Conservation (phyloP, 2,797 vertebrate species). For the Mormyrops attenuatus region DNA sequence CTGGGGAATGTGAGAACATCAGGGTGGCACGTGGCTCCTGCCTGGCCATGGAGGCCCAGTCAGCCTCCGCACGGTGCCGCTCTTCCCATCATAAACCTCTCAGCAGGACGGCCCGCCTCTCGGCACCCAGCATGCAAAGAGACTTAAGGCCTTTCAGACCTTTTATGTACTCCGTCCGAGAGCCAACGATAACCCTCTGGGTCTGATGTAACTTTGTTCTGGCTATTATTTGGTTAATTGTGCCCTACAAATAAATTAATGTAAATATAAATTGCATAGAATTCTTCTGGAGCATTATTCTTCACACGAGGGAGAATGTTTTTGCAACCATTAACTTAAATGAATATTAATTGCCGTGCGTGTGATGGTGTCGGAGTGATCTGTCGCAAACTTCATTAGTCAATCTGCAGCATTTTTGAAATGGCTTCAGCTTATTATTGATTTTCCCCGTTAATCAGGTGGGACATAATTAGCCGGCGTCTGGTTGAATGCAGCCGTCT, state of each 20-base stretch:
- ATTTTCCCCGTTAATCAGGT: background rate
- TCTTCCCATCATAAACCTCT: background rate
- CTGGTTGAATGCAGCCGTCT: background rate
- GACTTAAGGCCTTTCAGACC: background rate
- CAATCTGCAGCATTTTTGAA: background rate
- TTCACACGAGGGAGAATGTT: background rate
- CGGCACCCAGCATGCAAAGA: background rate
- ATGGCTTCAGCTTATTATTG: background rate
- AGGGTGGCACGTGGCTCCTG: background rate
- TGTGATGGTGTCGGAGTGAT: background rate
- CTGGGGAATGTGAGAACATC: background rate
- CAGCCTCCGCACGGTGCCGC: background rate
- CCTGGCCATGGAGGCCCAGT: background rate
- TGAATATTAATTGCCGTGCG: background rate
- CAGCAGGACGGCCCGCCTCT: background rate
- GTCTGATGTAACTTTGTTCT: background rate
- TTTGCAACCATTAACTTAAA: background rate
- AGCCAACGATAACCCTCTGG: background rate
- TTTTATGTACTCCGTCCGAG: background rate
- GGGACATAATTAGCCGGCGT: conserved; percentile 3
- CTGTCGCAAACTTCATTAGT: background rate
- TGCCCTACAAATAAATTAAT: background rate
- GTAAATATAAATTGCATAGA: background rate
- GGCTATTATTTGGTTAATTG: background rate
- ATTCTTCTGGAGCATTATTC: background rate